These are phyloP conservation scores for Physeter macrocephalus DNA, from an alignment of 2,113 vertebrate genomes.

Conservation along the genomic window DNA sequence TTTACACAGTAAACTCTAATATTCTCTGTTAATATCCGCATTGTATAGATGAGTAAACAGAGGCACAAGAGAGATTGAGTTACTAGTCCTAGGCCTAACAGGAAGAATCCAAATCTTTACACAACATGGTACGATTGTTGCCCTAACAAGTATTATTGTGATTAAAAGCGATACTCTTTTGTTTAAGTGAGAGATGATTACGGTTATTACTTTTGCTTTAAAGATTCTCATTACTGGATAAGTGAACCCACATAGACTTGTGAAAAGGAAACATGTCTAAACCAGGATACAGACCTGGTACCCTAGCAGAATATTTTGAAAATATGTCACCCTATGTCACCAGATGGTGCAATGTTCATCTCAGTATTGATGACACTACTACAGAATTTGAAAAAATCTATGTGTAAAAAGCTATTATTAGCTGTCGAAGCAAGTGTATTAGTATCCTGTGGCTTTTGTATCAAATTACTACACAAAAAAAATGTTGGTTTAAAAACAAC, in stretches of 20 bases:
- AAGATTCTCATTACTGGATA: neutral
- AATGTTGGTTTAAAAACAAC: neutral
- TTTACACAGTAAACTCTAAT: neutral
- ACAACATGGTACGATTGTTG: accelerated
- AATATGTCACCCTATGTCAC: neutral
- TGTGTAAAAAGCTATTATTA: neutral
- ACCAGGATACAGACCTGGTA: neutral
- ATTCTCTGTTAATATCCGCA: neutral
- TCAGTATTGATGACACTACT: neutral
- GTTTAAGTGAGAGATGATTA: neutral
- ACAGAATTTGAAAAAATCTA: neutral
- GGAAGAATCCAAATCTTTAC: neutral
- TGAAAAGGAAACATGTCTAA: neutral
- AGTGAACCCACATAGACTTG: neutral
- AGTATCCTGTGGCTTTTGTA: neutral
- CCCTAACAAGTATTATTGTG: neutral
- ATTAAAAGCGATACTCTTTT: neutral
- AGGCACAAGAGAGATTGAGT: neutral
- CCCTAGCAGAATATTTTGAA: neutral
- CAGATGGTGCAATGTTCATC: neutral
- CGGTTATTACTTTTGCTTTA: neutral
- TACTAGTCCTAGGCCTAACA: no score
- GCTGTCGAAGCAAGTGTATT: neutral
- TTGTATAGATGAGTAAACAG: neutral
- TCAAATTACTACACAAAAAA: neutral